phyloP scores from a whole-genome alignment of 2,888 invertebrate genomes.

The Azorinus chamasolen region DNA sequence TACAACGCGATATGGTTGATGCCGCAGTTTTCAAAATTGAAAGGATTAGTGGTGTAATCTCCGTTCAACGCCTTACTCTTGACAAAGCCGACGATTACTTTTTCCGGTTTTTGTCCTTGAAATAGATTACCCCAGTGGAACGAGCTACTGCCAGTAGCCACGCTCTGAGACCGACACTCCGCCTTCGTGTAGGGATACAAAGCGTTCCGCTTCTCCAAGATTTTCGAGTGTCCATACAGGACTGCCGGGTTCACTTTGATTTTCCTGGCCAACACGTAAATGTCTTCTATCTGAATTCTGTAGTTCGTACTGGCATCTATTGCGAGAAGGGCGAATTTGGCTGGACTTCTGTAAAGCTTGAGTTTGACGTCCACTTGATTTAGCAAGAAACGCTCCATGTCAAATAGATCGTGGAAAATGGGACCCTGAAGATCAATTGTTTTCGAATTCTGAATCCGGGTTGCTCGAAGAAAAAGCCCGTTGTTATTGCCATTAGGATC shows the following conservation, averaged over 20 bases:
- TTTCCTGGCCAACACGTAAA: constrained; percentile 15
- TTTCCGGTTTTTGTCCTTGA: constrained; percentile 3
- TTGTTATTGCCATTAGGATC: constrained; percentile 35
- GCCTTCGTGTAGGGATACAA: background rate
- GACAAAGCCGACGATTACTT: constrained; percentile 11
- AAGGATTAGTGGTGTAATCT: constrained; percentile 8
- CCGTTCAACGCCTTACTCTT: constrained; percentile 14
- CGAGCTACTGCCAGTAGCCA: constrained; percentile 8
- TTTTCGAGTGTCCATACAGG: constrained; percentile 11
- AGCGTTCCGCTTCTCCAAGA: constrained; percentile 10
- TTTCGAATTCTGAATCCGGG: constrained; percentile 22
- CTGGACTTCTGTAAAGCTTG: constrained; percentile 4
- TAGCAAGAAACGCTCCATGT: background rate
- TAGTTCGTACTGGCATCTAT: constrained; percentile 1
- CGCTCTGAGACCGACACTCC: constrained; percentile 1
- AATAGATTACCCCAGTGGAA: constrained; percentile 14
- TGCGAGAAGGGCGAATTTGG: constrained; percentile 11
- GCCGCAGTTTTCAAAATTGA: constrained; percentile 4
- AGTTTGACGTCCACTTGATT: background rate
- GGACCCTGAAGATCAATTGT: constrained; percentile 41
- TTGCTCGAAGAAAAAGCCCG: constrained; percentile 24
- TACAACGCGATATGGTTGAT: constrained; percentile 16
- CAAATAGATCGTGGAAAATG: constrained; percentile 48
- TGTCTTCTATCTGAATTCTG: constrained; percentile 22
- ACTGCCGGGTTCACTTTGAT: constrained; percentile 8